Percentiles rank a stretch among this genome's conserved stretches.
Conservation (phyloP, 2,113 vertebrate species). For the Cyrtonyx montezumae region DNA sequence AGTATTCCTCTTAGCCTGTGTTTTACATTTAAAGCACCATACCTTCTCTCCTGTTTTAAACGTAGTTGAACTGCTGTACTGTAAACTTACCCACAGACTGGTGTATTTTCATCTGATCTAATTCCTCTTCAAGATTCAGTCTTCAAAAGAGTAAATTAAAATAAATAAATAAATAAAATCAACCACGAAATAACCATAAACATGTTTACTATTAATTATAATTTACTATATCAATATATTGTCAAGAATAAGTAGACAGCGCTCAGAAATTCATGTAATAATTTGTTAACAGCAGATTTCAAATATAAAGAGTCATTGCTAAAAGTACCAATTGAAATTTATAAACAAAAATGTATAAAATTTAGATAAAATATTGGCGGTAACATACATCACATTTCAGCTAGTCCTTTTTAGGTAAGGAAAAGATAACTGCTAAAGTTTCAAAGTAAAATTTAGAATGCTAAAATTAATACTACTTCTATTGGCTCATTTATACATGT, state of each 20-base stretch:
- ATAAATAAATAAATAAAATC: neutral
- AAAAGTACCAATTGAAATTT: neutral
- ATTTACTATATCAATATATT: neutral
- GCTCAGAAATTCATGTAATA: neutral
- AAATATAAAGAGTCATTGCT: neutral
- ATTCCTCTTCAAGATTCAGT: constrained; percentile 84
- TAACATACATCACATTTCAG: neutral
- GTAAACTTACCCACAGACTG: constrained; percentile 79
- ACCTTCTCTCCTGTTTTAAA: constrained; percentile 80
- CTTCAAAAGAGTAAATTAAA: constrained; percentile 69
- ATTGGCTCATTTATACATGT: neutral
- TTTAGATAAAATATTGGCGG: neutral
- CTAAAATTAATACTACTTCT: neutral
- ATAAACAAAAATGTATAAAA: neutral
- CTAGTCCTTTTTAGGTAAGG: neutral
- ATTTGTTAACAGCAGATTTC: neutral
- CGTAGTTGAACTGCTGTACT: constrained; percentile 79
- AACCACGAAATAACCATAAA: neutral
- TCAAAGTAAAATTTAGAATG: neutral
- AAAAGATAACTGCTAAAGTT: neutral
- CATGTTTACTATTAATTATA: neutral
- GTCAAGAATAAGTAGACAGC: neutral
- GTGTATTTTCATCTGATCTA: constrained; percentile 83
- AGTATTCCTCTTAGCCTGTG: neutral
- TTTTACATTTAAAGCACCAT: neutral